Evolutionary conservation across 1,140 invertebrate species (phyloP).

Genomic region (Radopholus similis): DNA sequence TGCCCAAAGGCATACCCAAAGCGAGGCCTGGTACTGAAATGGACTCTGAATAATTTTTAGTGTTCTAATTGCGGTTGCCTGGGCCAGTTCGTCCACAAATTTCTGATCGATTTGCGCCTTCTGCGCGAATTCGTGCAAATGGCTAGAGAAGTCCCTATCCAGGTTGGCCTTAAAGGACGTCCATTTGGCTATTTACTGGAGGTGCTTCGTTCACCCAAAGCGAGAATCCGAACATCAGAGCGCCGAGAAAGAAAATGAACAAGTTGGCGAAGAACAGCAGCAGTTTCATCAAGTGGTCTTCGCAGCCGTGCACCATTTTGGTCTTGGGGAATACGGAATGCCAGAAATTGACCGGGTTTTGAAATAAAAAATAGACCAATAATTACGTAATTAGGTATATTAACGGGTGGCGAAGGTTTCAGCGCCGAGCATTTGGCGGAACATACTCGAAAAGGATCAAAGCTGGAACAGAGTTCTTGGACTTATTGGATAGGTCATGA

Average conservation of each 20-base stretch:
- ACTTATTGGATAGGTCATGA: too few species aligned
- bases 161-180: constrained; percentile 40
- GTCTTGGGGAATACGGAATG: not conserved
- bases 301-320: constrained; percentile 52
- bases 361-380: too few species aligned
- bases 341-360: too few species aligned
- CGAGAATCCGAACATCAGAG: constrained; percentile 53
- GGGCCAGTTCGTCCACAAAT: constrained; percentile 45
- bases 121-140: constrained; percentile 47
- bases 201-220: constrained; percentile 45
- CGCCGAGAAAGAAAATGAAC: constrained; percentile 56
- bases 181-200: not conserved
- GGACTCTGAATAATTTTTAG: not conserved
- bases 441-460: too few species aligned
- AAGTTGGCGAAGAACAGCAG: constrained; percentile 54
- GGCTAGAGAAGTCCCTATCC: constrained; percentile 49
- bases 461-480: too few species aligned
- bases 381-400: too few species aligned
- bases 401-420: too few species aligned
- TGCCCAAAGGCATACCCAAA: constrained; percentile 30
- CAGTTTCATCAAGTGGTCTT: constrained; percentile 53
- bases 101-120: constrained; percentile 20
- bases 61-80: constrained; percentile 42
- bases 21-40: constrained; percentile 57
- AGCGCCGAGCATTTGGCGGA: too few species aligned